Evolutionary conservation across 2,113 vertebrate species (phyloP).

Genomic region (Hepsetus odoe): DNA sequence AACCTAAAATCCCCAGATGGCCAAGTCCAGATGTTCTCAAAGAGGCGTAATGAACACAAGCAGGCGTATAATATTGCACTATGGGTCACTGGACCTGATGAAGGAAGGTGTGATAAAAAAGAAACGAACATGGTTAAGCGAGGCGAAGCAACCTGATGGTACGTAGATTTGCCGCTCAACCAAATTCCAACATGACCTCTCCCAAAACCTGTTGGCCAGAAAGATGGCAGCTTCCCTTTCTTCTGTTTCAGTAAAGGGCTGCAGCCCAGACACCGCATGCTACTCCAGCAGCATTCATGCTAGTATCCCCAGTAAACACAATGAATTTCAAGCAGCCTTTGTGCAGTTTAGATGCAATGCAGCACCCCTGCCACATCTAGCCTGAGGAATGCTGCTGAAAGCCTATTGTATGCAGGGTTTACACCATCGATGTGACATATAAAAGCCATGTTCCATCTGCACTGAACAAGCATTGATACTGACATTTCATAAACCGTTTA

Average conservation of each 20-base stretch:
- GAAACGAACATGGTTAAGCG: not conserved
- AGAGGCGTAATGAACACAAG: not conserved
- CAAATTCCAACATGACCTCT: not conserved
- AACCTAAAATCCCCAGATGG: not conserved
- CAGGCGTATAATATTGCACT: not conserved
- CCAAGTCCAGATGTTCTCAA: not conserved
- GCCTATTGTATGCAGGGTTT: not conserved
- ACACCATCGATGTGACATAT: conserved; percentile 31
- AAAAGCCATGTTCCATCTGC: conserved; percentile 21
- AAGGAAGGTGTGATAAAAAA: not conserved
- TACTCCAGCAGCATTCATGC: conserved; percentile 5
- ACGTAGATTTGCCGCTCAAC: not conserved
- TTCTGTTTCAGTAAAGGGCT: conserved; percentile 13
- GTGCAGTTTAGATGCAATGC: conserved; percentile 44
- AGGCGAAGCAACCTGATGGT: not conserved
- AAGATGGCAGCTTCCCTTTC: not conserved
- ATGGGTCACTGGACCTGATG: not conserved
- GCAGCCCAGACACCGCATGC: not conserved
- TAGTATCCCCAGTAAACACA: conserved; percentile 35
- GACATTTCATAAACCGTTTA: conserved; percentile 31
- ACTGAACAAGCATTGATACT: conserved; percentile 15
- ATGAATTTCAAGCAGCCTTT: conserved; percentile 46
- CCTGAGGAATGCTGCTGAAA: conserved; percentile 37
- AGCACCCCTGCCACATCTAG: conserved; percentile 27
- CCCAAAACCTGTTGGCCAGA: not conserved